Conservation (phyloP, 2,888 invertebrate species). For the Nyleta sp. region DNA sequence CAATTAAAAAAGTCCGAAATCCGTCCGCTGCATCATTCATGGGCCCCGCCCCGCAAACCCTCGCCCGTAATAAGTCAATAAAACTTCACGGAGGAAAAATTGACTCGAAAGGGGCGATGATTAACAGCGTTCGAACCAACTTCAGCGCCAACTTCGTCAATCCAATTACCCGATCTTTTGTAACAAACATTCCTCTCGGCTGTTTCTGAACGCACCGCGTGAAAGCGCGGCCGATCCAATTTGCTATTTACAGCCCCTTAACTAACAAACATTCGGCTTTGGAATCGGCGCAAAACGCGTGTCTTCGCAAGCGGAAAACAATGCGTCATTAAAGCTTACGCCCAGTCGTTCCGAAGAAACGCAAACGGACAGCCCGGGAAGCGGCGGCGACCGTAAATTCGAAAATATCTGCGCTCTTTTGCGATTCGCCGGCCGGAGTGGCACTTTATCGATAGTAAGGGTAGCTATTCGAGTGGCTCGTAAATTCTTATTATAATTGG, state of each 20-base stretch:
- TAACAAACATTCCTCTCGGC: slow-evolving; percentile 4
- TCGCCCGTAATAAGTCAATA: no score
- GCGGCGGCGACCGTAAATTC: slow-evolving; percentile 40
- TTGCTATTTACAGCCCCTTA: slow-evolving; percentile 27
- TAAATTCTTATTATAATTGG: slow-evolving; percentile 78
- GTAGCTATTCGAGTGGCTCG: slow-evolving; percentile 65
- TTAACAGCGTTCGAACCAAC: no score
- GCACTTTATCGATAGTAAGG: slow-evolving; percentile 70
- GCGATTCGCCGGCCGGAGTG: slow-evolving; percentile 48
- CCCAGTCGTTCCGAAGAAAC: slow-evolving; percentile 49
- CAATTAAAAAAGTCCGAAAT: no score
- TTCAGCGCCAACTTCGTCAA: slow-evolving; percentile 14
- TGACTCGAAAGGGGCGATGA: no score
- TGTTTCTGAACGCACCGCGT: slow-evolving; percentile 16
- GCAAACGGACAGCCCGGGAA: slow-evolving; percentile 43
- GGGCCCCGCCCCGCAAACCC: no score
- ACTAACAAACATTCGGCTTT: slow-evolving; percentile 27
- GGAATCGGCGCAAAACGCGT: slow-evolving; percentile 21
- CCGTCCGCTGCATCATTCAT: no score
- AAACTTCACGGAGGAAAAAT: no score
- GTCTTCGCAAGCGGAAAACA: slow-evolving; percentile 32
- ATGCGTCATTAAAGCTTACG: slow-evolving; percentile 56
- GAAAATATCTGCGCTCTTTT: slow-evolving; percentile 51
- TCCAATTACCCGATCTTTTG: slow-evolving; percentile 11
- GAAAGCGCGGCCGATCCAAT: slow-evolving; percentile 13